A percentile compares a stretch with the other conserved stretches of the same genome.
phyloP scores from a whole-genome alignment of 1,140 invertebrate species.

The Drosophila repletoides region DNA sequence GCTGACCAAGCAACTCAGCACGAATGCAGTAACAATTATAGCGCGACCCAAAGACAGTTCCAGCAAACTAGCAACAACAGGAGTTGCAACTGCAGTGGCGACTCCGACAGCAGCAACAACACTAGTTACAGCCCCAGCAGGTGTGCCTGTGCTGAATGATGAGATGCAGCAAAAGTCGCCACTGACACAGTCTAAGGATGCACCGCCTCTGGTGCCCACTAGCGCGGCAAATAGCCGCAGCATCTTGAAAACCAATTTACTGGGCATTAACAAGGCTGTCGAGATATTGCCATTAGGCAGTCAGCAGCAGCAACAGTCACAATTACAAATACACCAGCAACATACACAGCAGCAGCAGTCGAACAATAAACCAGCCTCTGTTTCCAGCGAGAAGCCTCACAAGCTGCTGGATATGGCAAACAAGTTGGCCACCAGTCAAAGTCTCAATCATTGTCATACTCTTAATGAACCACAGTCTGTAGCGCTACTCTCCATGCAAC shows the following conservation, averaged over 20 bases:
- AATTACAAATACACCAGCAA: no score
- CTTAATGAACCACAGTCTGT: slow-evolving; percentile 5
- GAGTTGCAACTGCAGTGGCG: neutral
- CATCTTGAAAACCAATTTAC: slow-evolving; percentile 70
- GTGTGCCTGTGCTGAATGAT: neutral
- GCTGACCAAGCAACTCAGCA: slow-evolving; percentile 73
- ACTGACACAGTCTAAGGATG: slow-evolving; percentile 38
- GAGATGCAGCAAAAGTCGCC: neutral
- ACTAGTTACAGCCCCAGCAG: neutral
- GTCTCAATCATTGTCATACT: slow-evolving; percentile 2
- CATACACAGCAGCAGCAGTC: neutral
- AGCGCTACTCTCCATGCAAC: slow-evolving; percentile 8
- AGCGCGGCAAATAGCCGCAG: slow-evolving; percentile 60
- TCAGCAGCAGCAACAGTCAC: neutral
- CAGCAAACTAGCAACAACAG: slow-evolving; percentile 8
- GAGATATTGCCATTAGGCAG: slow-evolving; percentile 61
- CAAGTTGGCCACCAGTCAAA: slow-evolving; percentile 46
- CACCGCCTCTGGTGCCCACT: slow-evolving; percentile 46
- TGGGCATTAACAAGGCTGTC: slow-evolving; percentile 71
- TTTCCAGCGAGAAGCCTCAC: slow-evolving; percentile 43
- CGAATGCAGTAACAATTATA: slow-evolving; percentile 76
- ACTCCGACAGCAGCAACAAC: neutral
- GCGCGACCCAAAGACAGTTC: slow-evolving; percentile 70
- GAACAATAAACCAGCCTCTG: neutral
- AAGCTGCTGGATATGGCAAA: slow-evolving; percentile 64